phyloP scores from a whole-genome alignment of 2,113 vertebrate species.

The Baryphthengus martii region DNA sequence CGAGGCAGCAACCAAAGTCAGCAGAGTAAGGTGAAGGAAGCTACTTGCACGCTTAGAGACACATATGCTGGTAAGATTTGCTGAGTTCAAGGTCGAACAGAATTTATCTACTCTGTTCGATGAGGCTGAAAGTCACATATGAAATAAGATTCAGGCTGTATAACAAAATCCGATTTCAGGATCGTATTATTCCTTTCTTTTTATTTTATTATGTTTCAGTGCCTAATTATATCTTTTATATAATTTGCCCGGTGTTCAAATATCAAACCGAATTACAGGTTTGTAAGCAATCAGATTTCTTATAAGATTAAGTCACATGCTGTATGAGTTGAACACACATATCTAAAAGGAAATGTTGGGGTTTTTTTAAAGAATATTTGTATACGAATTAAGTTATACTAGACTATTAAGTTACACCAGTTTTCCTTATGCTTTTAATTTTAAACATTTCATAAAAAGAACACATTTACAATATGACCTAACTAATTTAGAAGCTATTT shows the following conservation, averaged over 20 bases:
- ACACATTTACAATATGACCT: neutral
- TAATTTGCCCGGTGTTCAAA: neutral
- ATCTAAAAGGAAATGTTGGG: neutral
- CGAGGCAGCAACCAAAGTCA: neutral
- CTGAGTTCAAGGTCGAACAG: neutral
- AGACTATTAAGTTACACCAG: neutral
- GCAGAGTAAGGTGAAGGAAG: neutral
- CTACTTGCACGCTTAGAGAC: neutral
- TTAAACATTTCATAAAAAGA: neutral
- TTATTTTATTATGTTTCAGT: neutral
- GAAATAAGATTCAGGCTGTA: neutral
- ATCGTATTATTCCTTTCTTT: neutral
- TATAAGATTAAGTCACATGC: neutral
- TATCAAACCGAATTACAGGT: neutral
- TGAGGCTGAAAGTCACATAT: neutral
- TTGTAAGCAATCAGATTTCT: neutral
- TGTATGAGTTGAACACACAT: neutral
- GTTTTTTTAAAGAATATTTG: neutral
- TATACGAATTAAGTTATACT: neutral
- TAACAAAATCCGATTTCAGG: neutral
- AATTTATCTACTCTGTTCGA: neutral
- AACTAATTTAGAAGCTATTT: conserved; percentile 28
- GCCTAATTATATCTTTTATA: neutral
- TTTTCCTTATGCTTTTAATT: conserved; percentile 29
- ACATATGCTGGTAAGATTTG: neutral